Conservation (phyloP, 2,113 vertebrate genomes). For the Gavialis gangeticus region DNA sequence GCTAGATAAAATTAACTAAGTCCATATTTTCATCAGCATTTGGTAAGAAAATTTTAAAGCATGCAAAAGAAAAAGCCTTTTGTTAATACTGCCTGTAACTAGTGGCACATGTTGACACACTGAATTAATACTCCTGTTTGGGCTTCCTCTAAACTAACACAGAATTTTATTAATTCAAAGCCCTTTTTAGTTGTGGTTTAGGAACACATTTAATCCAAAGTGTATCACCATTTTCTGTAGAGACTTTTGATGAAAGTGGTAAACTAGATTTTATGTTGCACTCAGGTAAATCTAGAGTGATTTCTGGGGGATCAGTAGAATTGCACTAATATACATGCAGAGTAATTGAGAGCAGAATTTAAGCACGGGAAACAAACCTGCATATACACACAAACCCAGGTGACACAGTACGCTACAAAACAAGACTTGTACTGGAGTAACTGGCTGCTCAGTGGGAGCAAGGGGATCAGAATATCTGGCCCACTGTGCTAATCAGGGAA, state of each 20-base stretch:
- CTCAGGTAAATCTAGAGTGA: neutral
- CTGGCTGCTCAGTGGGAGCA: neutral
- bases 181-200: neutral
- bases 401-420: neutral
- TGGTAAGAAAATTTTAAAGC: neutral
- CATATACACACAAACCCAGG: neutral
- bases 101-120: neutral
- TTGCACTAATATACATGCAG: neutral
- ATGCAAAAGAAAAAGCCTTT: neutral
- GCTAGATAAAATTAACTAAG: neutral
- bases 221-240: neutral
- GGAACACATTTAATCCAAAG: neutral
- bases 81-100: neutral
- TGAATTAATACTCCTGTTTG: neutral
- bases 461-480: neutral
- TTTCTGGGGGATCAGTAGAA: neutral
- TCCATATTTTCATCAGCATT: neutral
- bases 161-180: neutral
- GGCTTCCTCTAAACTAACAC: neutral
- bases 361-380: neutral
- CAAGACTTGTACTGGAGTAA: neutral
- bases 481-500: neutral
- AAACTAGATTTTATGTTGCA: neutral
- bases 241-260: neutral
- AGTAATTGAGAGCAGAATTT: neutral